Base-by-base conservation (phyloP, 1,140 invertebrate genomes). In the Drosophila sturtevanti region DNA sequence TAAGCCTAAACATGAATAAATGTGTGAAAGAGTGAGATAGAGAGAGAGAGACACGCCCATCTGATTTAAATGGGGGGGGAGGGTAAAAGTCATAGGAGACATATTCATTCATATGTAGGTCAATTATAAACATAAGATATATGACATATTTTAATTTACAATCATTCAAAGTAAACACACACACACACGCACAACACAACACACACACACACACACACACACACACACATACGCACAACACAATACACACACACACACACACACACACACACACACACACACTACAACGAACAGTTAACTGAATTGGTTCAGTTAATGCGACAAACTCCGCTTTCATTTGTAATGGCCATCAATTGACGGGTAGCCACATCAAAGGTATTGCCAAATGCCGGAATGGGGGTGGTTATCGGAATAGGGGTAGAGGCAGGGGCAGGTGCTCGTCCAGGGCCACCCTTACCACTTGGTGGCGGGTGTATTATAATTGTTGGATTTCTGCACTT, bases 271-370 rank as follows among this genome's bases (percentile, higher is more conserved):
- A n/a, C n/a, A n/a, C n/a, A n/a, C n/a, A n/a, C n/a, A n/a, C n/a
- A 37, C n/a, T 18, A 10, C 16, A 52, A 22, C 31, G 38, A 3
- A 9, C 16, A 38, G 14, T n/a, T n/a, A n/a, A n/a, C n/a, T 16
- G 52, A 21, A 16, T 48, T 10, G 38, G n/a, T 14, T 74, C 41
- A 79, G 38, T 80, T 70, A 31, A 70, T 66, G 62, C 58, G 64
- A 21, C 70, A 79, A 7, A 79, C 66, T 2, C 11, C 14, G 2
- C 67, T 58, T 24, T 80, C 63, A 11, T 41, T 76, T 1, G 16
- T n/a, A 1, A 4, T 51, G 37, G 2, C 5, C 41, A 48, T 18
- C 10, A 21, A 1, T 21, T 21, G 16, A 21, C 1, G 16, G 9
- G 18, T n/a, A 1, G 4, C 21, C n/a, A n/a, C n/a, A n/a, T n/a